A percentile compares a stretch with the other conserved stretches of the same genome.
phyloP scores from a whole-genome alignment of 2,797 vertebrate genomes.

The Smutsia gigantea region DNA sequence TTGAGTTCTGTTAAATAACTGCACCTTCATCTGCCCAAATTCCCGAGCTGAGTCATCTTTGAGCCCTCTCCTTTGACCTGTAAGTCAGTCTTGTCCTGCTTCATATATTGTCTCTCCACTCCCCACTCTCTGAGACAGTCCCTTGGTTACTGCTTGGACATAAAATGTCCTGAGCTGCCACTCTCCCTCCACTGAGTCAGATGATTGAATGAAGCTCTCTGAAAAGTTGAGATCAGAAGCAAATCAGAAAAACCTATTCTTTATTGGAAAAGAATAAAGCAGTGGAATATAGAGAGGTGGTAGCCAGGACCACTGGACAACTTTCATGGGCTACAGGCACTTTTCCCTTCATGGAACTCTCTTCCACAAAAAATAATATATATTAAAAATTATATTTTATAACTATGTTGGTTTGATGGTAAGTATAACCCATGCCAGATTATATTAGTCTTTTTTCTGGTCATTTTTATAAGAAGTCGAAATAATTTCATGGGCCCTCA shows the following conservation, averaged over 20 bases:
- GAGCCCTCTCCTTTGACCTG: neutral
- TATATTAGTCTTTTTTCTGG: neutral
- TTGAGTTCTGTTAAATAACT: neutral
- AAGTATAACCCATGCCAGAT: neutral
- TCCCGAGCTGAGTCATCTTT: neutral
- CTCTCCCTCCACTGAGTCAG: neutral
- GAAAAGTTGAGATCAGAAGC: neutral
- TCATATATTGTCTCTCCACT: neutral
- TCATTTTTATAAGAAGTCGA: slow-evolving; percentile 43
- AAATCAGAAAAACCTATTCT: neutral
- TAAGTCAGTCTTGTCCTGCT: neutral
- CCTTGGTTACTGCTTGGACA: neutral
- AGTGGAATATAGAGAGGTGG: neutral
- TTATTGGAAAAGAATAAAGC: neutral
- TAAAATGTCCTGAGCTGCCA: slow-evolving; percentile 20
- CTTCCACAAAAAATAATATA: neutral
- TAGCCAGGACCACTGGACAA: neutral
- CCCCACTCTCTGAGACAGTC: neutral
- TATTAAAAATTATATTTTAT: neutral
- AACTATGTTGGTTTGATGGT: neutral
- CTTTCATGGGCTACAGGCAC: neutral
- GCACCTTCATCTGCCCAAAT: neutral
- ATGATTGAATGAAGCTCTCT: neutral
- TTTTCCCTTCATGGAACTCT: neutral
- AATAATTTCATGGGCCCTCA: neutral